A percentile compares a stretch with the other conserved stretches of the same genome.
Evolutionary conservation across 1,140 invertebrate genomes (phyloP).

Genomic region (Aphidius gifuensis): DNA sequence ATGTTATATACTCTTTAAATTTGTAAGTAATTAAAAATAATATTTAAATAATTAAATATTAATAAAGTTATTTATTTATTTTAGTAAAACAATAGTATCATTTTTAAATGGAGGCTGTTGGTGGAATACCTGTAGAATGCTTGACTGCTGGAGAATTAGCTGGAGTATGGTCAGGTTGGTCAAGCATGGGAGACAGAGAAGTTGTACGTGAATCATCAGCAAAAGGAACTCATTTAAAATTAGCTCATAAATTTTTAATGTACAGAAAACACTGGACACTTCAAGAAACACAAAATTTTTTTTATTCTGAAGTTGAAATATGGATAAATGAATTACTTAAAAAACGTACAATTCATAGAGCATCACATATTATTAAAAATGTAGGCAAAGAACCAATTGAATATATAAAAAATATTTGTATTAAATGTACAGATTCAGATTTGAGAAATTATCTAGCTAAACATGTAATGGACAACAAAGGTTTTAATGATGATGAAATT

Average conservation of each 20-base stretch:
- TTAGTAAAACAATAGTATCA: no score
- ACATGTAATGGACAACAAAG: slow-evolving; percentile 54
- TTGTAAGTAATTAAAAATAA: no score
- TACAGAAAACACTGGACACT: slow-evolving; percentile 56
- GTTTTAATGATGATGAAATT: slow-evolving; percentile 52
- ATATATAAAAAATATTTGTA: slow-evolving; percentile 58
- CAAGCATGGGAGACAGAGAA: slow-evolving; percentile 58
- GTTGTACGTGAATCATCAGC: slow-evolving; percentile 64
- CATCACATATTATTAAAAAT: slow-evolving; percentile 63
- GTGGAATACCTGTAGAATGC: slow-evolving; percentile 41
- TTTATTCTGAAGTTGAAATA: slow-evolving; percentile 56
- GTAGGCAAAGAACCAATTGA: slow-evolving; percentile 58
- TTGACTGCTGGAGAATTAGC: slow-evolving; percentile 36
- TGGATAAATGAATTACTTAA: slow-evolving; percentile 62
- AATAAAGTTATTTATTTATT: no score
- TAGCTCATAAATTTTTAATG: slow-evolving; percentile 60
- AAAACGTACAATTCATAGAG: slow-evolving; percentile 63
- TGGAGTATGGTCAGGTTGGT: slow-evolving; percentile 61
- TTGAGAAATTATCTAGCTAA: no score
- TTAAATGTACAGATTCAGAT: slow-evolving; percentile 54
- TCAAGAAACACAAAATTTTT: slow-evolving; percentile 54
- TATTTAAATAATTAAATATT: no score
- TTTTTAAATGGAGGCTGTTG: slow-evolving; percentile 23
- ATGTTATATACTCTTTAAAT: no score
- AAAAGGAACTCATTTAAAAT: slow-evolving; percentile 61